A percentile compares a stretch with the other conserved stretches of the same genome.
Evolutionary conservation across 2,113 vertebrate species (phyloP).

Genomic region (Labeo rohita): DNA sequence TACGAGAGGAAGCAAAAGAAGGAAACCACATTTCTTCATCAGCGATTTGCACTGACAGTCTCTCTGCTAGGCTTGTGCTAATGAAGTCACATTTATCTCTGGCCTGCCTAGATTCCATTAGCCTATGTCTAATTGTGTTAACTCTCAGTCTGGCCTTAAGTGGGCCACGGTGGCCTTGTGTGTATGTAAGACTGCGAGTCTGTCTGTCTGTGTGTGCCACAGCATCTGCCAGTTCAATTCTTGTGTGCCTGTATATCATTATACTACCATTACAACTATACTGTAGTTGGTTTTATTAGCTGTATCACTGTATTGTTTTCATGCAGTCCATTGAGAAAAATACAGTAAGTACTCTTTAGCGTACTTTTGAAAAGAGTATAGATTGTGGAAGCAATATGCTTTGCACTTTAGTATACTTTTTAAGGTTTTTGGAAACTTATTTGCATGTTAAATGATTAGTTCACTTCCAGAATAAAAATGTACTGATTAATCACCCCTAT

Average conservation of each 20-base stretch:
- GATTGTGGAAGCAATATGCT: too few species aligned
- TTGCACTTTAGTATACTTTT: too few species aligned
- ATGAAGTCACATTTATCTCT: slow-evolving; percentile 77
- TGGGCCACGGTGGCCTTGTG: slow-evolving; percentile 51
- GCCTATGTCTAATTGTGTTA: slow-evolving; percentile 62
- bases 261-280: background rate
- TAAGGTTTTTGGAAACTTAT: too few species aligned
- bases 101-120: slow-evolving; percentile 71
- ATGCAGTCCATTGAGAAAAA: too few species aligned
- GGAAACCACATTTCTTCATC: slow-evolving; percentile 54
- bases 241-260: background rate
- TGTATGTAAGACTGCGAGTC: slow-evolving; percentile 36
- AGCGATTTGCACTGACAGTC: slow-evolving; percentile 54
- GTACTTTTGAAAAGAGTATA: too few species aligned
- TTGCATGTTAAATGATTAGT: too few species aligned
- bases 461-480: too few species aligned
- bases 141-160: slow-evolving; percentile 57
- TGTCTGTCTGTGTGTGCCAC: background rate
- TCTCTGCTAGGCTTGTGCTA: slow-evolving; percentile 61
- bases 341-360: too few species aligned
- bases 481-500: too few species aligned
- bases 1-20: slow-evolving; percentile 9
- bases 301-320: too few species aligned
- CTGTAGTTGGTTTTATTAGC: too few species aligned
- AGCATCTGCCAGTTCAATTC: background rate